Percentiles rank a stretch among this genome's conserved stretches.
phyloP scores from a whole-genome alignment of 37 sponge, comb jelly and placozoan genomes.

The Hormiphora californensis region DNA sequence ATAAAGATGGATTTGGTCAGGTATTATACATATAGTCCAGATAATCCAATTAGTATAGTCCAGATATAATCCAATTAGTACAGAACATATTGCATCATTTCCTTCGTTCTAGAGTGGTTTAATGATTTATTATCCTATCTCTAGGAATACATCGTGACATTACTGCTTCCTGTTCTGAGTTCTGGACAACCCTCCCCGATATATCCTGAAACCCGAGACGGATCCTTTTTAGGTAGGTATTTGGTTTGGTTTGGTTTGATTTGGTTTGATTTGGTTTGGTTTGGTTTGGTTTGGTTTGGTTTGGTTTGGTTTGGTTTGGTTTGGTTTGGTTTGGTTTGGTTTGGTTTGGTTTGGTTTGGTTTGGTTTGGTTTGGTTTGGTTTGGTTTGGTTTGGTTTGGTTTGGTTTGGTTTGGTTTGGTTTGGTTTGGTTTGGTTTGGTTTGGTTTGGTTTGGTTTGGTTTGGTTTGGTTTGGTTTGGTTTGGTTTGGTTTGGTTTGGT shows the following conservation, averaged over 20 bases:
- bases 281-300: not conserved
- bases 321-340: not conserved
- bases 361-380: not conserved
- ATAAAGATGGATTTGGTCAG: not conserved
- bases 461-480: not conserved
- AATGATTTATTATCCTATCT: not conserved
- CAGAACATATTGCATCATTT: too few relatives aligned
- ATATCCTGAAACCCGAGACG: not conserved
- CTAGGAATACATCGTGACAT: not conserved
- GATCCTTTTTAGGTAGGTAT: not conserved
- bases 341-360: not conserved
- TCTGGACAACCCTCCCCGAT: not conserved
- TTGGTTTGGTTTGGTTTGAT: not conserved
- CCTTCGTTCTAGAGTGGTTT: too few relatives aligned
- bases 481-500: not conserved
- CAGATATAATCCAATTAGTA: too few relatives aligned
- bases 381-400: not conserved
- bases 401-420: not conserved
- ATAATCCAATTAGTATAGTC: too few relatives aligned
- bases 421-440: not conserved
- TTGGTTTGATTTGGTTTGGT: not conserved
- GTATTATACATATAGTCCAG: too few relatives aligned
- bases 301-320: not conserved
- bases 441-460: not conserved
- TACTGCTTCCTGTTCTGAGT: not conserved